Base-by-base conservation (phyloP, 2,797 vertebrate genomes). In the Phylloscopus collybita region DNA sequence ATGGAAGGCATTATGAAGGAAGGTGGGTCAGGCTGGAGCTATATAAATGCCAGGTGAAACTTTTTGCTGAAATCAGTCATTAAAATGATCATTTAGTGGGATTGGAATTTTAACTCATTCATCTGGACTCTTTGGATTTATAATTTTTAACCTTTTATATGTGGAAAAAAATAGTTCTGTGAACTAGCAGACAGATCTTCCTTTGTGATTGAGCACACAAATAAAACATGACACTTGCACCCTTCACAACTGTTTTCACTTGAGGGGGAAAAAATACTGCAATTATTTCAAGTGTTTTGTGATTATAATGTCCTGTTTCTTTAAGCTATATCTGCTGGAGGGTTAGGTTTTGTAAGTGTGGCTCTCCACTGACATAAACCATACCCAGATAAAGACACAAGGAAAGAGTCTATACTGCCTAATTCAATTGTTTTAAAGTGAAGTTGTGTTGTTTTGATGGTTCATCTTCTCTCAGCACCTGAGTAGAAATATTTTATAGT, bases 401-500 rank as follows among this genome's bases (percentile, higher is more conserved):
- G 62, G 23, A 60, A 85, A 47, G 38, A 84, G 25, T 73, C 62
- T 80, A 8, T 70, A 47, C 26, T 40, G 32, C 45, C 78, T 74
- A 70, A 64, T 84, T 45, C 19, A 38, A 8, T 85, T 76, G 34
- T 56, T 80, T 44, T 57, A 21, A 57, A 49, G 65, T 66, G 47
- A 86, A 82, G 7, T 59, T 26, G 32, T 42, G 56, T 64, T 85
- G 51, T 78, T 56, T 83, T 2, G 9, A 8, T 59, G 38, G n/a
- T 91, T 91, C 71, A 29, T 93, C 45, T 80, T 56, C 42, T 92
- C 15, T 81, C 45, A 71, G 59, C 38, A 89, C 57, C 32, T 81
- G 67, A 57, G 34, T 71, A 93, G 66, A 57, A 95, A 50, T 92
- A 67, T 85, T 92, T 86, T 82, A 56, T 47, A 90, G 34, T 40